These are phyloP conservation scores for Halocaridina rubra DNA, from an alignment of 2,888 invertebrate genomes.

Conservation along the genomic window DNA sequence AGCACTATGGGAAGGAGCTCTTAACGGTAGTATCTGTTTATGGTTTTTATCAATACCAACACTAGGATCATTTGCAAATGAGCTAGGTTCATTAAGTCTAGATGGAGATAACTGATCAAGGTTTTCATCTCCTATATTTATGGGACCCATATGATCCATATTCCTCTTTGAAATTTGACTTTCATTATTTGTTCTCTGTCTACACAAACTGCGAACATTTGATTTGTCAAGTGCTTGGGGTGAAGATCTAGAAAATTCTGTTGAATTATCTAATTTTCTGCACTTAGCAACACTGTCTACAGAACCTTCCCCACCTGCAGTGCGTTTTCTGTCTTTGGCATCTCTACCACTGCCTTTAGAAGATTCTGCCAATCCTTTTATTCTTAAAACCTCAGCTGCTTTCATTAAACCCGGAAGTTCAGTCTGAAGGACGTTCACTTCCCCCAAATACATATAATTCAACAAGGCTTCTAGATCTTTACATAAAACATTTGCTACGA, in stretches of 20 bases:
- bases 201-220: no score
- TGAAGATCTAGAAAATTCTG: not conserved
- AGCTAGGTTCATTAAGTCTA: no score
- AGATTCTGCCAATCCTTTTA: constrained; percentile 27
- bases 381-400: constrained; percentile 19
- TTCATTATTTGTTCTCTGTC: no score
- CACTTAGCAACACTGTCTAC: not conserved
- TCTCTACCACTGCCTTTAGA: not conserved
- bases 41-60: no score
- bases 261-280: not conserved
- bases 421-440: constrained; percentile 25
- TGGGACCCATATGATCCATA: no score
- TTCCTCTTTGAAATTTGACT: no score
- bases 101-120: no score
- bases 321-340: not conserved
- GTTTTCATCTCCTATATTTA: no score
- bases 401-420: constrained; percentile 23
- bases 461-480: constrained; percentile 29
- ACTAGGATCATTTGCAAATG: no score
- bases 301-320: not conserved
- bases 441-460: constrained; percentile 38
- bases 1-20: no score
- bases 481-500: constrained; percentile 19
- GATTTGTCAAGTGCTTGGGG: not conserved
- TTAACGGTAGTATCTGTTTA: no score